A percentile compares a stretch with the other conserved stretches of the same genome.
Conservation (phyloP, 2,888 invertebrate genomes). For the Parnassius mnemosyne region DNA sequence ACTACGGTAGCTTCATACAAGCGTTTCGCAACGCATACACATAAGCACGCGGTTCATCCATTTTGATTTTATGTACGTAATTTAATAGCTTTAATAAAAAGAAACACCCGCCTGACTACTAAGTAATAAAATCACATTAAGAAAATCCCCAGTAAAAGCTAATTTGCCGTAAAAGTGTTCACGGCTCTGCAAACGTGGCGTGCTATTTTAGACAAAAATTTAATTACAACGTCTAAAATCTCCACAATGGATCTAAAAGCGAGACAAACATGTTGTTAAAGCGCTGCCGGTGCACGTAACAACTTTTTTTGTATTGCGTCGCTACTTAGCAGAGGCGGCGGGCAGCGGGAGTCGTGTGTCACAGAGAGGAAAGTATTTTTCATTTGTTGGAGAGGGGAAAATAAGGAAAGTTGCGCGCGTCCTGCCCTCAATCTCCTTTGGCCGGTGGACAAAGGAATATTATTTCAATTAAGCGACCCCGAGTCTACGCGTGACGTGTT, state of each 20-base stretch:
- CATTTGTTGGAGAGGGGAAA: conserved; percentile 58
- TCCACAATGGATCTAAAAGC: conserved; percentile 17
- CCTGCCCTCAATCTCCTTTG: conserved; percentile 64
- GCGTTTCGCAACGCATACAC: too few species aligned
- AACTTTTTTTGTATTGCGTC: conserved; percentile 34
- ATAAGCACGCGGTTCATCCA: too few species aligned
- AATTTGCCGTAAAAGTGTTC: neutral
- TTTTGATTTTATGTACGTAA: too few species aligned
- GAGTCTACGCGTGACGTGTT: conserved; percentile 32
- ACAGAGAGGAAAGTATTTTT: conserved; percentile 72
- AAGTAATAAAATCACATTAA: neutral
- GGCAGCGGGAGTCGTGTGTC: conserved; percentile 62
- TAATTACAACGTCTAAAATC: conserved; percentile 19
- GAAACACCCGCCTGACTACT: too few species aligned
- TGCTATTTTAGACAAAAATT: conserved; percentile 16
- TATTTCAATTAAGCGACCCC: conserved; percentile 67
- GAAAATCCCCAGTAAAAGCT: neutral
- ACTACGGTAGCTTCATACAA: too few species aligned
- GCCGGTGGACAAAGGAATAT: conserved; percentile 65
- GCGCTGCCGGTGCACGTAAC: conserved; percentile 13
- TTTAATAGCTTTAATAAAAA: too few species aligned
- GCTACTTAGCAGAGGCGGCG: conserved; percentile 50
- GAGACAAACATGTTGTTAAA: conserved; percentile 20
- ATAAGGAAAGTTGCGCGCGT: conserved; percentile 40
- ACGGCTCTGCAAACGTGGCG: neutral